Conservation (phyloP, 53 echinoderm and acorn worm genomes). For the Paracentrotus lividus region DNA sequence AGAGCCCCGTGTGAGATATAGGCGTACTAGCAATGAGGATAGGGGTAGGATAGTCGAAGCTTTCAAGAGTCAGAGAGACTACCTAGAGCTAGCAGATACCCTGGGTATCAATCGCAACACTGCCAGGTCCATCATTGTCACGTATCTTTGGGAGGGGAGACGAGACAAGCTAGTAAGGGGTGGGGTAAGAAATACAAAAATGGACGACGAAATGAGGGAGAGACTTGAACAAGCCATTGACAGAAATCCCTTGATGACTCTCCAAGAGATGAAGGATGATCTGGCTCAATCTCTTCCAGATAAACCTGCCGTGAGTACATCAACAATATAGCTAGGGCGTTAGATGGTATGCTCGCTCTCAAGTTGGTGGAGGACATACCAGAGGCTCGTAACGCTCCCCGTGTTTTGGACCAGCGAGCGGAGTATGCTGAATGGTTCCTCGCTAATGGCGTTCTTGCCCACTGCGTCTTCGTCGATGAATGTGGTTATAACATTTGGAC, state of each 20-base stretch:
- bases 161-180: slow-evolving; percentile 70
- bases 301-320: slow-evolving; percentile 52
- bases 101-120: background rate
- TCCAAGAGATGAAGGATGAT: slow-evolving; percentile 65
- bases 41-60: slow-evolving; percentile 66
- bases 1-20: slow-evolving; percentile 1
- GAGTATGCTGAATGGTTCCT: slow-evolving; percentile 68
- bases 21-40: slow-evolving; percentile 40
- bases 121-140: no score
- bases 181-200: slow-evolving; percentile 50
- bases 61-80: slow-evolving; percentile 60
- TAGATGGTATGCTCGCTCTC: slow-evolving; percentile 59
- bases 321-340: slow-evolving; percentile 66
- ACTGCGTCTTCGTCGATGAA: slow-evolving; percentile 40
- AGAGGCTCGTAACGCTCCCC: background rate
- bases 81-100: slow-evolving; percentile 67
- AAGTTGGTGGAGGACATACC: slow-evolving; percentile 44
- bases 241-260: slow-evolving; percentile 59
- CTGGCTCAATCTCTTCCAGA: slow-evolving; percentile 55
- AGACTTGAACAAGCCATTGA: slow-evolving; percentile 52
- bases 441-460: slow-evolving; percentile 37
- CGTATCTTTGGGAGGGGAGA: background rate
- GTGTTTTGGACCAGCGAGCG: background rate
- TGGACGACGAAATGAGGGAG: slow-evolving; percentile 69
- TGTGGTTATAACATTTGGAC: slow-evolving; percentile 49